A percentile compares a stretch with the other conserved stretches of the same genome.
Conservation (phyloP, 2,113 vertebrate genomes). For the Petrocephalus microphthalmus region DNA sequence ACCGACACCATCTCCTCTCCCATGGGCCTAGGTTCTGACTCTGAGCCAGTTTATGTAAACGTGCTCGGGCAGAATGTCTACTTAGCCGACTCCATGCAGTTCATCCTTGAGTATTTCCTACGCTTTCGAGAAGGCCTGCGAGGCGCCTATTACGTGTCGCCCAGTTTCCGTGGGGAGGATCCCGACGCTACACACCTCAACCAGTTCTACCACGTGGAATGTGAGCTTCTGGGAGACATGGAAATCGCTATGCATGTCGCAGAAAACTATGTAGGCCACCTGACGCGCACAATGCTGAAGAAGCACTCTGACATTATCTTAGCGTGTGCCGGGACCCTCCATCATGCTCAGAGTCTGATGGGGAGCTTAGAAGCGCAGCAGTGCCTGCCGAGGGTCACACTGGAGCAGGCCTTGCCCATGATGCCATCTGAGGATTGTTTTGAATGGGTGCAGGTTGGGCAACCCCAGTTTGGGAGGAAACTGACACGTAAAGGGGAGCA, state of each 20-base stretch:
- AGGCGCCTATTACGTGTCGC: slow-evolving; percentile 64
- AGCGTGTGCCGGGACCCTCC: slow-evolving; percentile 52
- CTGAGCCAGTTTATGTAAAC: slow-evolving; percentile 61
- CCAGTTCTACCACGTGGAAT: slow-evolving; percentile 70
- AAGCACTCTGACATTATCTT: slow-evolving; percentile 56
- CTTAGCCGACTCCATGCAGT: slow-evolving; percentile 70
- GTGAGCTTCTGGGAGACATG: slow-evolving; percentile 64
- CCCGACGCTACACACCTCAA: slow-evolving; percentile 67
- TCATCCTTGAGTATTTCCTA: slow-evolving; percentile 68
- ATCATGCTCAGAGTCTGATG: slow-evolving; percentile 51
- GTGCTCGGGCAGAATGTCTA: slow-evolving; percentile 63
- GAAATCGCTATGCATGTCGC: slow-evolving; percentile 58
- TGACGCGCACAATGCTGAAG: slow-evolving; percentile 59
- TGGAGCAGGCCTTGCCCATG: slow-evolving; percentile 60
- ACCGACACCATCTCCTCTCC: slow-evolving; percentile 70
- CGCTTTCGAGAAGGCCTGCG: slow-evolving; percentile 63
- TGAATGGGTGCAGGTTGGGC: slow-evolving; percentile 63
- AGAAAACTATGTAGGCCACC: slow-evolving; percentile 57
- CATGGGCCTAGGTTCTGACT: slow-evolving; percentile 68
- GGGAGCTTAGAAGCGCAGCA: slow-evolving; percentile 43
- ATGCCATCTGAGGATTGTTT: slow-evolving; percentile 62
- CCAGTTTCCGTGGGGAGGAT: slow-evolving; percentile 68
- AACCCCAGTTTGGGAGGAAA: slow-evolving; percentile 62
- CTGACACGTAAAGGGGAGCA: slow-evolving; percentile 65
- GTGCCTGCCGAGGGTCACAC: slow-evolving; percentile 54